Evolutionary conservation across 2,888 invertebrate genomes (phyloP).

Genomic region (Holacanthella duospinosa): DNA sequence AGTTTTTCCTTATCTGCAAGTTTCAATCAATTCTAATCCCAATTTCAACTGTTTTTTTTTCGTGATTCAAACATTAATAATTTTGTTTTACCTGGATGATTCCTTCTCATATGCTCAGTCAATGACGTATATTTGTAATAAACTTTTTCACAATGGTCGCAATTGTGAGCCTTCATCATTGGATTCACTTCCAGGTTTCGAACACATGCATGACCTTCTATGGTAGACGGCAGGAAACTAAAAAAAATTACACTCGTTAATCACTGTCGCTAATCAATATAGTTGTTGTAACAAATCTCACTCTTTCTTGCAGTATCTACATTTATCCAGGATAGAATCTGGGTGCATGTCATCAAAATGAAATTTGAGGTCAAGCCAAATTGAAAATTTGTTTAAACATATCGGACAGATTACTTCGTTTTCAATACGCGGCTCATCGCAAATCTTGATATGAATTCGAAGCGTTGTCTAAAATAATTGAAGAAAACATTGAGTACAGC

Average conservation of each 20-base stretch:
- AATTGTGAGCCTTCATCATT: background rate
- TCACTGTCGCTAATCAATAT: background rate
- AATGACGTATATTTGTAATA: background rate
- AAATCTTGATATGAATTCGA: background rate
- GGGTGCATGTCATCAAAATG: background rate
- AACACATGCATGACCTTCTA: background rate
- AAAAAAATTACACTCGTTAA: background rate
- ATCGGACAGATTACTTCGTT: background rate
- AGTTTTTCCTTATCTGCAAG: no score
- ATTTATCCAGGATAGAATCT: background rate
- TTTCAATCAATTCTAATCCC: no score
- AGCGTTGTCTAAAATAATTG: background rate
- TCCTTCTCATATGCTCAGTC: background rate
- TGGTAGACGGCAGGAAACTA: background rate
- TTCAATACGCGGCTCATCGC: background rate
- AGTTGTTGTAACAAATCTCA: no score
- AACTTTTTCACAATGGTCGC: slow-evolving; percentile 1
- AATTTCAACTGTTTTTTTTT: no score
- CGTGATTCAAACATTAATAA: no score
- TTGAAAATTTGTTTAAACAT: background rate
- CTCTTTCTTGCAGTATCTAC: slow-evolving; percentile 1
- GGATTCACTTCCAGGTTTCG: background rate
- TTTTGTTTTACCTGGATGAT: background rate
- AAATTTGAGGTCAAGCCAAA: background rate
- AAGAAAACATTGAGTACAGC: background rate